Percentiles rank a stretch among this genome's conserved stretches.
These are phyloP conservation scores for Pleuronectes platessa DNA, from an alignment of 2,113 vertebrate genomes.

Conservation along the genomic window DNA sequence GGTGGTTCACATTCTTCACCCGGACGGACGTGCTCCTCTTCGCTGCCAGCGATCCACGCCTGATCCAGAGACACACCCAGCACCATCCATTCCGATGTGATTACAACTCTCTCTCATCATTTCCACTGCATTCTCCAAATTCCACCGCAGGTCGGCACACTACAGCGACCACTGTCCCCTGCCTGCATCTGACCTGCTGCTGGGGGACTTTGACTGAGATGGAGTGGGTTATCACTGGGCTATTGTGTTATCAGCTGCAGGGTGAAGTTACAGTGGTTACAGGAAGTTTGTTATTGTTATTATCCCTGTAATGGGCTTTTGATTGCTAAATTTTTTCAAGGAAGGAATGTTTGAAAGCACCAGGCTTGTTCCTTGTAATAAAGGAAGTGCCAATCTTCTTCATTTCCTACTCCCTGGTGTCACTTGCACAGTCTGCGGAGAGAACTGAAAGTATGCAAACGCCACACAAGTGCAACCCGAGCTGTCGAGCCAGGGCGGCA, in stretches of 20 bases:
- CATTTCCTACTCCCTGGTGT: neutral
- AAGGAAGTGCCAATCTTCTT: neutral
- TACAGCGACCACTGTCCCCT: neutral
- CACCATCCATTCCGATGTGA: constrained; percentile 16
- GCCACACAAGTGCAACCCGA: constrained; percentile 10
- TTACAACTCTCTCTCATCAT: constrained; percentile 40
- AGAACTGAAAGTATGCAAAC: constrained; percentile 1
- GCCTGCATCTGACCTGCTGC: neutral
- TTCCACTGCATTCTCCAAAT: constrained; percentile 27
- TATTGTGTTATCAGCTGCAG: neutral
- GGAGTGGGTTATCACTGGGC: neutral
- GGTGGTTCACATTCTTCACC: neutral
- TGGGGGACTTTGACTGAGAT: neutral
- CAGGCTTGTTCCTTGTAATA: neutral
- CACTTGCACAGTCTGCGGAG: neutral
- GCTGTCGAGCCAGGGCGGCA: neutral
- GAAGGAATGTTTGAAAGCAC: neutral
- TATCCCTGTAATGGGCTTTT: neutral
- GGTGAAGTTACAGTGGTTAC: neutral
- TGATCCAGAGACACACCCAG: neutral
- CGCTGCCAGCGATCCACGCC: too few relatives aligned
- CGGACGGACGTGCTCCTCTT: neutral
- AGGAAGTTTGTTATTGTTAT: neutral
- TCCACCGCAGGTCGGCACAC: constrained; percentile 17
- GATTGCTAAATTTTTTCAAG: neutral